Evolutionary conservation across 2,888 invertebrate species (phyloP), one percentile per base, ranked within the genome.

Genomic region (Lochmaea capreae): DNA sequence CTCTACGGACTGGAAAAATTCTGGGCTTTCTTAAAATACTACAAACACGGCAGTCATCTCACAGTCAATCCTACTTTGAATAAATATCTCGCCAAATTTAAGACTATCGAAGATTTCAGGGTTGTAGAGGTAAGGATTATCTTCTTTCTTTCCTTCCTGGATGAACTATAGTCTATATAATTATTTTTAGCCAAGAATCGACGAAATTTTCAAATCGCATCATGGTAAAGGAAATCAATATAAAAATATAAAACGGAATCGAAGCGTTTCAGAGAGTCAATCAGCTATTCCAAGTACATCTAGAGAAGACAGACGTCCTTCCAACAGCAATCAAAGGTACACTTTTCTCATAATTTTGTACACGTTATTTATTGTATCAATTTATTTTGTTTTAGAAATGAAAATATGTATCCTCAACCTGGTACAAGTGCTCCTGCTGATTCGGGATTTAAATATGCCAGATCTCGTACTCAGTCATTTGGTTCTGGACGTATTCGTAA

Each of bases 11-110:
- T 99, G 80, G 99, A 99, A 89, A 99, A 99, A 88, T 99, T 99
- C 89, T 98, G 99, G 97, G 98, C 98, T 63, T 99, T 99, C 90
- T 89, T 97, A 73, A 98, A 98, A 88, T 99, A 98, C 89, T 98
- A 96, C 88, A 96, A 94, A 86, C 92, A 95, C 84, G 92, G 93
- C 46, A 89, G 88, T 33, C 92, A 93, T 76, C 88, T 96, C 65
- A 91, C 92, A 76, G 94, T 96, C 52, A 93, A 94, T 77, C 89
- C 93, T 1, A 92, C 91, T 83, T 88, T 97, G 59, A 89, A 91
- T 76, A 93, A 92, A 70, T 92, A 92, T 84, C 88, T 97, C 72
- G 89, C 91, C 73, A 93, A 93, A 84, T 97, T 95, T 87, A 94
- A 95, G 83, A 95, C 91, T 78, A 93, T 97, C 81, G 96, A 97